Evolutionary conservation across 2,797 vertebrate genomes (phyloP).

Genomic region (Zenarchopterus dispar): DNA sequence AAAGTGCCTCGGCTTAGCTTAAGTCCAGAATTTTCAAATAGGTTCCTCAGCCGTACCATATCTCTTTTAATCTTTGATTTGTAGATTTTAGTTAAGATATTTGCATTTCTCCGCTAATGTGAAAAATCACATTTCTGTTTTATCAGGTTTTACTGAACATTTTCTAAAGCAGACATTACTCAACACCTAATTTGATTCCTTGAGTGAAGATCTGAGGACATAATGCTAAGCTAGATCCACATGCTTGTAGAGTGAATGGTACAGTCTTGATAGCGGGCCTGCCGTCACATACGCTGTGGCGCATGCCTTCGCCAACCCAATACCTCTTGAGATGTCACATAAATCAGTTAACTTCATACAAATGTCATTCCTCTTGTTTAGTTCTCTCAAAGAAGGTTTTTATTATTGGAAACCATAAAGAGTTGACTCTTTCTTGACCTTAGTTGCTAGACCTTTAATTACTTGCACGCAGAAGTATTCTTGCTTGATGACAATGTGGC

Average conservation of each 20-base stretch:
- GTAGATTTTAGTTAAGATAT: slow-evolving; percentile 81
- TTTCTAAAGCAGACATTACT: slow-evolving; percentile 68
- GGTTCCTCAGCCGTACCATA: slow-evolving; percentile 66
- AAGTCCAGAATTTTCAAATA: slow-evolving; percentile 68
- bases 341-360: slow-evolving; percentile 69
- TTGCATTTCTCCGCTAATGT: slow-evolving; percentile 81
- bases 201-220: slow-evolving; percentile 68
- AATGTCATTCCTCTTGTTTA: slow-evolving; percentile 60
- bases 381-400: slow-evolving; percentile 67
- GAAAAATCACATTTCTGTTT: slow-evolving; percentile 79
- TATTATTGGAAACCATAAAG: slow-evolving; percentile 53
- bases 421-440: slow-evolving; percentile 58
- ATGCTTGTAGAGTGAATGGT: slow-evolving; percentile 67
- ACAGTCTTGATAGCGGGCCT: slow-evolving; percentile 69
- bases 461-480: slow-evolving; percentile 51
- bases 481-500: slow-evolving; percentile 32
- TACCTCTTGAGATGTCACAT: slow-evolving; percentile 69
- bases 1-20: slow-evolving; percentile 66
- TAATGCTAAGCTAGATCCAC: slow-evolving; percentile 72
- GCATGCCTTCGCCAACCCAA: slow-evolving; percentile 58
- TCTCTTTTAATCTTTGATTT: slow-evolving; percentile 79
- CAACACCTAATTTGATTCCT: slow-evolving; percentile 75
- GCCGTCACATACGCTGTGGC: slow-evolving; percentile 40
- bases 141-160: slow-evolving; percentile 72
- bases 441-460: slow-evolving; percentile 55